Conservation (phyloP, 2,797 vertebrate species). For the Hydrocynus forskahlii region DNA sequence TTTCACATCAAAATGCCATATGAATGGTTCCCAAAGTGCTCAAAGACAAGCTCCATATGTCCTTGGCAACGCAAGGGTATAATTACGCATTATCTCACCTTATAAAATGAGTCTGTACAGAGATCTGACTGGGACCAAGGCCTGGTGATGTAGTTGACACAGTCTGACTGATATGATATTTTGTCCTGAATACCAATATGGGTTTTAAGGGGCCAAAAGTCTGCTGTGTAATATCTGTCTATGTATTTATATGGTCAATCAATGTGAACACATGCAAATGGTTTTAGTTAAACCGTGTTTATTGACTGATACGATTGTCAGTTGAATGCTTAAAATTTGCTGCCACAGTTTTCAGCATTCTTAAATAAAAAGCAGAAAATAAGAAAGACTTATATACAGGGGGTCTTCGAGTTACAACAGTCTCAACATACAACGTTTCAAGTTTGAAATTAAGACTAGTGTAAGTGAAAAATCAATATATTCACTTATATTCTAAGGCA, state of each 20-base stretch:
- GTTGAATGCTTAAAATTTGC: not conserved
- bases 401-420: too few relatives aligned
- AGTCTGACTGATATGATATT: not conserved
- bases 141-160: conserved; percentile 45
- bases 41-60: conserved; percentile 54
- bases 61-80: conserved; percentile 49
- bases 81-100: conserved; percentile 58
- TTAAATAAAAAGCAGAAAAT: not conserved
- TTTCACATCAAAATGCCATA: conserved; percentile 61
- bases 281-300: not conserved
- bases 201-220: not conserved
- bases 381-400: not conserved
- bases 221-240: not conserved
- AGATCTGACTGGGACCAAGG: not conserved
- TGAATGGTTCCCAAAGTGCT: conserved; percentile 55
- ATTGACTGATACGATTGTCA: not conserved
- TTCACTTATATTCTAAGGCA: too few relatives aligned
- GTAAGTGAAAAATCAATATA: too few relatives aligned
- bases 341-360: not conserved
- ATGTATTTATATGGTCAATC: not conserved
- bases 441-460: too few relatives aligned
- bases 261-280: not conserved
- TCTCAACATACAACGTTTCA: too few relatives aligned
- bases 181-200: too few relatives aligned
- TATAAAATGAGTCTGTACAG: conserved; percentile 55